A percentile compares a stretch with the other conserved stretches of the same genome.
These are phyloP conservation scores for Sinonovacula constricta DNA, from an alignment of 1,140 invertebrate genomes.

Conservation along the genomic window DNA sequence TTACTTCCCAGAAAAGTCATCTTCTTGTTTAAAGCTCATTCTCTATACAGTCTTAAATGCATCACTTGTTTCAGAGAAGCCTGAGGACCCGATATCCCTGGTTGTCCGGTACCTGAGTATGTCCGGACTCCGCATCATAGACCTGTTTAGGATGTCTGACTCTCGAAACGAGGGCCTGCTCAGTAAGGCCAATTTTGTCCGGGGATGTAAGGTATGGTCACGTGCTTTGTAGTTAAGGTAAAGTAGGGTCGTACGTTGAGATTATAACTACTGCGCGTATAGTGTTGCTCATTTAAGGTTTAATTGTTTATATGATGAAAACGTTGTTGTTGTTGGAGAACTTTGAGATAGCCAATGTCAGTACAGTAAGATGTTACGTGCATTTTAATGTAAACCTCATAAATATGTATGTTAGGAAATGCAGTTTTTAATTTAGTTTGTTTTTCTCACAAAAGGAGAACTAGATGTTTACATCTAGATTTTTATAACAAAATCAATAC, in stretches of 20 bases:
- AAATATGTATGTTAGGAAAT: too few relatives aligned
- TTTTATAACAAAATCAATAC: too few relatives aligned
- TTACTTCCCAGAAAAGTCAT: too few relatives aligned
- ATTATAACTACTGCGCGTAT: background rate
- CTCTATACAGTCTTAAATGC: too few relatives aligned
- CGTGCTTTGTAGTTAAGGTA: too few relatives aligned
- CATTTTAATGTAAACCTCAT: too few relatives aligned
- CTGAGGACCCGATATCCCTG: slow-evolving; percentile 73
- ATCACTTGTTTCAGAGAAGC: slow-evolving; percentile 62
- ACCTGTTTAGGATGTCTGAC: slow-evolving; percentile 76
- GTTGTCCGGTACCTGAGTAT: slow-evolving; percentile 72
- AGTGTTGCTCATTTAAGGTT: background rate
- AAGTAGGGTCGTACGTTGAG: slow-evolving; percentile 16
- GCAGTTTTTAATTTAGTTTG: too few relatives aligned
- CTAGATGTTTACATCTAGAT: too few relatives aligned
- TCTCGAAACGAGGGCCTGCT: slow-evolving; percentile 68
- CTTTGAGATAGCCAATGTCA: too few relatives aligned
- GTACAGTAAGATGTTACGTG: too few relatives aligned
- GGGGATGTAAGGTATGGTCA: slow-evolving; percentile 75
- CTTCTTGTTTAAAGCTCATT: too few relatives aligned
- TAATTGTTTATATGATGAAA: background rate
- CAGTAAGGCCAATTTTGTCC: slow-evolving; percentile 71
- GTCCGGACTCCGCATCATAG: slow-evolving; percentile 74
- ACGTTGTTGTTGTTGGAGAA: background rate
- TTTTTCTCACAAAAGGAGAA: too few relatives aligned